Evolutionary conservation across 1,140 invertebrate genomes (phyloP).

Genomic region (Orchesella cincta): DNA sequence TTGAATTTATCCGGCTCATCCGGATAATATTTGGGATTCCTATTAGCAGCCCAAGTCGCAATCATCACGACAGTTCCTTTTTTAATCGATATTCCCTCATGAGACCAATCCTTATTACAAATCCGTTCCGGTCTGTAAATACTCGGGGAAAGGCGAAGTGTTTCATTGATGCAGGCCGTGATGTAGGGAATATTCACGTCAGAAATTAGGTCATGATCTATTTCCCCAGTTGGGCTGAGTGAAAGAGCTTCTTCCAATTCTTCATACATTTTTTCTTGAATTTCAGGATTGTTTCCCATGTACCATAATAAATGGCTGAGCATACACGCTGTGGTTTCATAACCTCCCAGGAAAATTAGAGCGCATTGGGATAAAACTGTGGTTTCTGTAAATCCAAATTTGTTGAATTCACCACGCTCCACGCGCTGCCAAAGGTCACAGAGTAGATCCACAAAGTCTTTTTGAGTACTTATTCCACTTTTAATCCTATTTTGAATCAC

Average conservation of each 20-base stretch:
- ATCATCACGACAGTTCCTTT: constrained; percentile 58
- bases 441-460: neutral
- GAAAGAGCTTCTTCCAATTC: constrained; percentile 47
- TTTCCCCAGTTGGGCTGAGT: constrained; percentile 42
- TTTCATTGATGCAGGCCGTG: constrained; percentile 55
- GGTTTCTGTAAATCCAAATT: neutral
- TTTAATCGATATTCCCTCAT: constrained; percentile 47
- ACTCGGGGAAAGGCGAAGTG: constrained; percentile 62
- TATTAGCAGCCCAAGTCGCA: constrained; percentile 59
- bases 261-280: constrained; percentile 45
- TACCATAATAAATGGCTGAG: constrained; percentile 43
- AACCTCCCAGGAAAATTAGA: neutral
- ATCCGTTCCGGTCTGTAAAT: constrained; percentile 60
- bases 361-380: neutral
- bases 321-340: constrained; percentile 55
- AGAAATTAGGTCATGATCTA: constrained; percentile 43
- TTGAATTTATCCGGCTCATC: constrained; percentile 61
- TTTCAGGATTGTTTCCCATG: constrained; percentile 42
- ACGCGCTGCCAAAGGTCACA: neutral
- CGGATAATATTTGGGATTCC: constrained; percentile 59
- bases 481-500: neutral
- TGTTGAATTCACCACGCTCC: neutral
- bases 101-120: constrained; percentile 55
- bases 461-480: neutral
- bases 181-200: constrained; percentile 51